Evolutionary conservation across 2,888 invertebrate species (phyloP), one percentile per base, ranked within the genome.

Genomic region (Prosapia bicincta): DNA sequence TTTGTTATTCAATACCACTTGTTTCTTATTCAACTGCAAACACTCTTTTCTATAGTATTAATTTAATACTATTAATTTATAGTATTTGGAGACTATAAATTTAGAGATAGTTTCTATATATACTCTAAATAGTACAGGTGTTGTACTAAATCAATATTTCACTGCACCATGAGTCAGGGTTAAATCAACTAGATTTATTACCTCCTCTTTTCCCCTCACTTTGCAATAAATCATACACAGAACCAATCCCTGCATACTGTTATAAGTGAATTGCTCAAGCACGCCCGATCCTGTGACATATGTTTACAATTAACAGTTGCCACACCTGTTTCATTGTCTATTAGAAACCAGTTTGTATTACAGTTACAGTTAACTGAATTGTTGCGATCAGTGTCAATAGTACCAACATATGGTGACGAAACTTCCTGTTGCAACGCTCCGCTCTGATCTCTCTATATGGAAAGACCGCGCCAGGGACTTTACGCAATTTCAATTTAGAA

Each of bases 261-360:
- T 38, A 38, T 13, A 28, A 28, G 3, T 13, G 38, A 9, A 38
- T 38, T 38, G 7, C 38, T 13, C 10, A 38, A 30, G 30, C 9
- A n/a, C n/a, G n/a, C n/a, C n/a, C 9, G 30, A 30, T 30, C 38
- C 38, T 10, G 54, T 54, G 54, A 54, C 54, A 20, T 54, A 54
- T 54, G 54, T 54, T 54, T 54, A 54, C 54, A 54, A 54, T 54
- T 54, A 54, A 54, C 54, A 9, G 54, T 54, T 54, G 54, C 54
- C 54, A 54, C 54, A 54, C 54, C 54, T 54, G 54, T 54, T 54
- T 54, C 54, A 54, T 54, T 54, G 54, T 54, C 54, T 54, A 54
- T 54, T 54, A 54, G 54, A 54, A 54, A 54, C 54, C 54, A 54
- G 54, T 54, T 54, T 20, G 54, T 54, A 54, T 38, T 38, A 38